These are phyloP conservation scores for Anguilla rostrata DNA, from an alignment of 2,113 vertebrate genomes.

Conservation along the genomic window DNA sequence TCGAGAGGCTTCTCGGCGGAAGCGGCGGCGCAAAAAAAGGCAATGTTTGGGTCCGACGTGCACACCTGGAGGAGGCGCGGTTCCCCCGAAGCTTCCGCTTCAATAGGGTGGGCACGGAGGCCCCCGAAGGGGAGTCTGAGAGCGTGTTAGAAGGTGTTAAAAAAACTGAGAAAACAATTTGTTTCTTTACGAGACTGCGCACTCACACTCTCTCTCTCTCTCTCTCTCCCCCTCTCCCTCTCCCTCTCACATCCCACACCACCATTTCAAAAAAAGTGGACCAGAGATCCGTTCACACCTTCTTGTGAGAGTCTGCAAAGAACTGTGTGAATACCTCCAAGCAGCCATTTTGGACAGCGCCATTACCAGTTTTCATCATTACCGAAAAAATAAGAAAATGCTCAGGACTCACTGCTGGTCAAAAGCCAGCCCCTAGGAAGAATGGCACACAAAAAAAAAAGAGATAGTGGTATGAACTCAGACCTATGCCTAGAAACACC, in stretches of 20 bases:
- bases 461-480: neutral
- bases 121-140: neutral
- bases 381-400: no score
- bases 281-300: neutral
- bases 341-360: neutral
- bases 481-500: neutral
- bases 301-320: neutral
- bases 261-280: neutral
- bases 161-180: constrained; percentile 1
- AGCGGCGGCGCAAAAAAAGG: neutral
- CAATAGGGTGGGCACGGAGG: neutral
- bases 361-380: neutral
- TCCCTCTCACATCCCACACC: neutral
- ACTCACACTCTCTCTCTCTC: neutral
- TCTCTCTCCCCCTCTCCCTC: neutral
- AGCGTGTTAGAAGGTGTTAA: constrained; percentile 8
- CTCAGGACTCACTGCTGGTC: neutral
- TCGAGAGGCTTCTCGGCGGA: neutral
- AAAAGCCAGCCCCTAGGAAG: neutral
- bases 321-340: neutral
- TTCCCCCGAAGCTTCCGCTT: neutral
- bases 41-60: neutral
- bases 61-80: neutral
- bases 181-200: neutral
- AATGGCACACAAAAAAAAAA: neutral